phyloP scores from a whole-genome alignment of 64 coral and sea anemone genomes.

The Dendrophyllia cribrosa region DNA sequence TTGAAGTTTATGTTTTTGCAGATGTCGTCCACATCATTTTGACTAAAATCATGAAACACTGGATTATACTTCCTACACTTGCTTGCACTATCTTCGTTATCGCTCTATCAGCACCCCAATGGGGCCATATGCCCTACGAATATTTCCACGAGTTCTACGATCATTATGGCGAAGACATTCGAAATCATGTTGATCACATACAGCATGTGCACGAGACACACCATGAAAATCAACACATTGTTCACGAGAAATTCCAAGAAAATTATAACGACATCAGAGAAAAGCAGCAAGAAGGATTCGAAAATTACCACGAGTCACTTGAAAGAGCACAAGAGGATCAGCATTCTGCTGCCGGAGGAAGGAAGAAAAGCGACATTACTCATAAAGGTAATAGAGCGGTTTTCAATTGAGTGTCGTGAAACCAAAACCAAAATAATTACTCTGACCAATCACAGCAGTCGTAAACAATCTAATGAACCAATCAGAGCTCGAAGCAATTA shows the following conservation, averaged over 20 bases:
- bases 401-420: no score
- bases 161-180: conserved; percentile 19
- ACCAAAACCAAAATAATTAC: no score
- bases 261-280: conserved; percentile 24
- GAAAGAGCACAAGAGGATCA: conserved; percentile 21
- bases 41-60: neutral
- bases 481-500: no score
- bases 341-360: neutral
- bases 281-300: conserved; percentile 14
- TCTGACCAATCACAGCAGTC: no score
- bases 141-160: conserved; percentile 46
- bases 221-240: conserved; percentile 35
- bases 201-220: conserved; percentile 22
- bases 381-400: neutral
- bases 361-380: neutral
- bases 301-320: conserved; percentile 17
- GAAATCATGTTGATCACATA: conserved; percentile 18
- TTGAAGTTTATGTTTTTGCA: no score
- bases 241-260: conserved; percentile 30
- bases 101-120: conserved; percentile 3
- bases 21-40: no score
- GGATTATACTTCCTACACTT: neutral
- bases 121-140: conserved; percentile 10
- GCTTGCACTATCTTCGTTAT: neutral
- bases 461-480: no score